Evolutionary conservation across 2,888 invertebrate species (phyloP).

Genomic region (Steinernema carpocapsae): DNA sequence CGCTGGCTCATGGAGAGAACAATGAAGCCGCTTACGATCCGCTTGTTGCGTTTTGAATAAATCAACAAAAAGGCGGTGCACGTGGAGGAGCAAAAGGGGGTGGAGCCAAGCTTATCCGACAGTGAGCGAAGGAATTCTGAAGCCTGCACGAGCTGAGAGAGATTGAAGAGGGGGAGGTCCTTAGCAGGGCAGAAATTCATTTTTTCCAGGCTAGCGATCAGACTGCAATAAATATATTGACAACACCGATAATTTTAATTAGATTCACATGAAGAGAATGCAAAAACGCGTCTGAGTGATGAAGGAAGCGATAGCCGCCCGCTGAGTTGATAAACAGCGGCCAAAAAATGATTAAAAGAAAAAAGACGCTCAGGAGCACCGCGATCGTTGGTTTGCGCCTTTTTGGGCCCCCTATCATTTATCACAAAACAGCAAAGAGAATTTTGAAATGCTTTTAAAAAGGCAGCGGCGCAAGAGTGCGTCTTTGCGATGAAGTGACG

Average conservation of each 20-base stretch:
- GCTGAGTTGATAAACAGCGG: not conserved
- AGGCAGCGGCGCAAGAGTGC: too few relatives aligned
- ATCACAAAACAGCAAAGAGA: too few relatives aligned
- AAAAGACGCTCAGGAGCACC: too few relatives aligned
- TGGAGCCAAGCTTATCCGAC: not conserved
- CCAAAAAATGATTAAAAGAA: slow-evolving; percentile 5
- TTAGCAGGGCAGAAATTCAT: not conserved
- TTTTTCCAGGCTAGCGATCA: not conserved
- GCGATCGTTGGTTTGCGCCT: too few relatives aligned
- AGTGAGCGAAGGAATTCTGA: too few relatives aligned
- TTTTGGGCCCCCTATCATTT: too few relatives aligned
- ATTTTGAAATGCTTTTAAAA: too few relatives aligned
- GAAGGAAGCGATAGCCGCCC: not conserved
- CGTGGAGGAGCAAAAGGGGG: slow-evolving; percentile 24
- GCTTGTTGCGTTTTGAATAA: slow-evolving; percentile 35
- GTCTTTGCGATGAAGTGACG: too few relatives aligned
- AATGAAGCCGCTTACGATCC: slow-evolving; percentile 29
- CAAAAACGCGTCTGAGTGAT: not conserved
- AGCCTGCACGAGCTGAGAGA: not conserved
- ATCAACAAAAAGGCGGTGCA: slow-evolving; percentile 29
- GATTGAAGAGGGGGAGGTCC: slow-evolving; percentile 19
- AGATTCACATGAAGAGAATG: not conserved
- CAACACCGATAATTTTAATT: slow-evolving; percentile 20
- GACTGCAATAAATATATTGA: slow-evolving; percentile 1
- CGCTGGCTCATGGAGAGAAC: not conserved